These are phyloP conservation scores for Tenebrosternarchus preto DNA, from an alignment of 2,113 vertebrate species.

Conservation along the genomic window DNA sequence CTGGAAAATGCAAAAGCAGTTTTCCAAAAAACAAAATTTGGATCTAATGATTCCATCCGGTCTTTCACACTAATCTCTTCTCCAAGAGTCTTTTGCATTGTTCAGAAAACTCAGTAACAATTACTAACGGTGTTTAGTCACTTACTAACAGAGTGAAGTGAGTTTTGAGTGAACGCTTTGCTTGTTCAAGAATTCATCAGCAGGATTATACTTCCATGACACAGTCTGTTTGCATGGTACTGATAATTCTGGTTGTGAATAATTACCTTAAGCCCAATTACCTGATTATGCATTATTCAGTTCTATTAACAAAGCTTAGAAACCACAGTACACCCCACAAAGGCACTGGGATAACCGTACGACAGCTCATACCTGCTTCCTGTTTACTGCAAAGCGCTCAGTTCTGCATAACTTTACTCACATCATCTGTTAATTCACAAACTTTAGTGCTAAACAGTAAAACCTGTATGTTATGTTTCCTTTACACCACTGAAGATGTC, in stretches of 20 bases:
- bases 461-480: too few species aligned
- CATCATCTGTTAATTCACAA: too few species aligned
- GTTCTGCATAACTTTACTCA: neutral
- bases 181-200: slow-evolving; percentile 1
- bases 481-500: too few species aligned
- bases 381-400: neutral
- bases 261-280: slow-evolving; percentile 45
- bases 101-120: neutral
- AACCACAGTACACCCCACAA: slow-evolving; percentile 9
- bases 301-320: slow-evolving; percentile 36
- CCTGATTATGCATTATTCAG: slow-evolving; percentile 38
- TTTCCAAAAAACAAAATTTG: neutral
- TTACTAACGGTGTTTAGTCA: neutral
- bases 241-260: slow-evolving; percentile 41
- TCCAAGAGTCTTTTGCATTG: neutral
- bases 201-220: slow-evolving; percentile 14
- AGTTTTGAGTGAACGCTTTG: neutral
- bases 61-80: neutral
- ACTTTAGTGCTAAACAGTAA: too few species aligned
- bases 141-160: neutral
- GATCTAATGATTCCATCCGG: neutral
- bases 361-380: too few species aligned
- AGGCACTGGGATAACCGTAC: neutral
- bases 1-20: too few species aligned
- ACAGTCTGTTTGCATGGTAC: slow-evolving; percentile 3